Percentiles rank a stretch among this genome's conserved stretches.
Evolutionary conservation across 2,113 vertebrate genomes (phyloP).

Genomic region (Dinomys branickii): DNA sequence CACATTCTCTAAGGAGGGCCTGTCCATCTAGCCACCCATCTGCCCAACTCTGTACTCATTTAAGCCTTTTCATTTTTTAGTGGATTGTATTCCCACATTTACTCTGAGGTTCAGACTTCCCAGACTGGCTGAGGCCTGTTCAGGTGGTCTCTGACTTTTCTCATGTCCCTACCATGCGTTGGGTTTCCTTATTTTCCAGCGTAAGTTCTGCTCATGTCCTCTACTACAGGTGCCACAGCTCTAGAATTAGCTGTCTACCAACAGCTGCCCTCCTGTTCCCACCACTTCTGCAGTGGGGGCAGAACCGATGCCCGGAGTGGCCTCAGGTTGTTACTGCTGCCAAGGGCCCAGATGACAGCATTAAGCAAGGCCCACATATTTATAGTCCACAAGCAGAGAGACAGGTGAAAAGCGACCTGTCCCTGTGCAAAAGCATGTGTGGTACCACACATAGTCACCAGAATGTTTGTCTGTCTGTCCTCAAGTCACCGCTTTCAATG

Average conservation of each 20-base stretch:
- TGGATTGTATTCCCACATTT: constrained; percentile 33
- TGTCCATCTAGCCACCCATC: not conserved
- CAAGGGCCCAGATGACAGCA: not conserved
- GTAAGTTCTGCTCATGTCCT: not conserved
- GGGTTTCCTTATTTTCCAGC: not conserved
- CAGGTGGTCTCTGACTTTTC: not conserved
- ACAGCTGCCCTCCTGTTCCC: not conserved
- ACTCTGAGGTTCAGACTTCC: constrained; percentile 7
- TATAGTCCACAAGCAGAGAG: not conserved
- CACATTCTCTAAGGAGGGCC: not conserved
- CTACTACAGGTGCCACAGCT: not conserved
- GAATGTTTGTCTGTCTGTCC: not conserved
- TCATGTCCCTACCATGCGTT: not conserved
- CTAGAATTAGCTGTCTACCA: not conserved
- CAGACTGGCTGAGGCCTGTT: not conserved
- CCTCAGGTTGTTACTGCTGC: not conserved
- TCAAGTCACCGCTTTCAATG: constrained; percentile 13
- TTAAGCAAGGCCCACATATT: not conserved
- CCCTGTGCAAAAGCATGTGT: not conserved
- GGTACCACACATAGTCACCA: not conserved
- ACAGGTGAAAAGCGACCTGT: not conserved
- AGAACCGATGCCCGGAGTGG: not conserved
- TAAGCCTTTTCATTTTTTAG: constrained; percentile 3
- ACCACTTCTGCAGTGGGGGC: not conserved
- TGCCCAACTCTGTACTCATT: not conserved